phyloP scores from a whole-genome alignment of 1,140 invertebrate species.

The Colletes latitarsis region DNA sequence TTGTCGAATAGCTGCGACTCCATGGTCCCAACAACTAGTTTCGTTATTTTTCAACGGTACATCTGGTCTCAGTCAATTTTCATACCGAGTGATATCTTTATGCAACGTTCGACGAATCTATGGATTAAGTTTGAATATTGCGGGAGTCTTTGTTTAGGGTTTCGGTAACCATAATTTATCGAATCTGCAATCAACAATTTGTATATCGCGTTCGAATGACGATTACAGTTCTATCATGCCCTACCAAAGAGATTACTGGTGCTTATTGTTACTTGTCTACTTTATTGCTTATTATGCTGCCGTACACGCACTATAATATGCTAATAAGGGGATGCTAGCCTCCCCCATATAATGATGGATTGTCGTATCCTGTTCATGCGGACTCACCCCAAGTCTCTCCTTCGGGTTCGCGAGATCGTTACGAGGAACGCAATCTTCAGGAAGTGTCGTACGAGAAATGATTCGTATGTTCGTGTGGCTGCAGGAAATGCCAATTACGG shows the following conservation, averaged over 20 bases:
- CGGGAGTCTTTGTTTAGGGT: too few species aligned
- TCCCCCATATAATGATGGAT: constrained; percentile 49
- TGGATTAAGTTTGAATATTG: too few species aligned
- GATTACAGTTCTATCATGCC: constrained; percentile 40
- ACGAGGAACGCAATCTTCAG: constrained; percentile 31
- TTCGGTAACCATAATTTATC: too few species aligned
- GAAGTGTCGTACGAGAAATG: constrained; percentile 32
- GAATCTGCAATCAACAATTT: constrained; percentile 45
- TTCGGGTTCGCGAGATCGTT: constrained; percentile 39
- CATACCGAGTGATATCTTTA: too few species aligned
- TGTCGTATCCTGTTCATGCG: constrained; percentile 62
- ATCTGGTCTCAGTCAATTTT: too few species aligned
- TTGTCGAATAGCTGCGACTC: background rate
- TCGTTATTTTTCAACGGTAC: background rate
- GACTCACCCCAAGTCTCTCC: constrained; percentile 40
- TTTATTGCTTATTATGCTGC: constrained; percentile 53
- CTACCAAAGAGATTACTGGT: constrained; percentile 49
- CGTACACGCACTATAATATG: constrained; percentile 60
- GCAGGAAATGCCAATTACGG: background rate
- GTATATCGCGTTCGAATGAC: constrained; percentile 24
- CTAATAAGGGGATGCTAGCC: constrained; percentile 63
- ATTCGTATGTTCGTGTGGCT: constrained; percentile 21
- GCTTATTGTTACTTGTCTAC: constrained; percentile 61
- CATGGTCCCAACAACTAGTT: background rate
- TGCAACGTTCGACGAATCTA: too few species aligned